These are phyloP conservation scores for Orthosia gracilis DNA, from an alignment of 2,888 invertebrate genomes.

Conservation along the genomic window DNA sequence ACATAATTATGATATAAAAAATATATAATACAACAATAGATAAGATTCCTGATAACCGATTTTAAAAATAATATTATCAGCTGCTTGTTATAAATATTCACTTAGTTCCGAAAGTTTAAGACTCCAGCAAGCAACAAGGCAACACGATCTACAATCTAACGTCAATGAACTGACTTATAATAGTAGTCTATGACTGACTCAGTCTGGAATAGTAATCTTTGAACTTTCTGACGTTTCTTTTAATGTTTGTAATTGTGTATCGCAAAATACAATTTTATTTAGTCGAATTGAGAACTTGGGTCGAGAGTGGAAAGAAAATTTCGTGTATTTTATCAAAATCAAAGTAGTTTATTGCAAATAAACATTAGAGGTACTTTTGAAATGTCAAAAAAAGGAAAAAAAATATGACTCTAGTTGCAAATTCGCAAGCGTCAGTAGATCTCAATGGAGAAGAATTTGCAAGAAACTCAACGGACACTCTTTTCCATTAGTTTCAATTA, in stretches of 20 bases:
- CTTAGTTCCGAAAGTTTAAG: not conserved
- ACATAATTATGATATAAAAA: not conserved
- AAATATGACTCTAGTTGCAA: no score
- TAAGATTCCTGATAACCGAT: conserved; percentile 13
- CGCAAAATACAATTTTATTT: not conserved
- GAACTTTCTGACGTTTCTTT: no score
- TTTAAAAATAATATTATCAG: conserved; percentile 25
- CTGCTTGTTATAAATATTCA: conserved; percentile 16
- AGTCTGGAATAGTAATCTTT: not conserved
- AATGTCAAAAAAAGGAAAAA: no score
- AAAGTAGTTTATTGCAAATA: no score
- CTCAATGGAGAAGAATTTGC: no score
- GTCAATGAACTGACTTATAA: conserved; percentile 16
- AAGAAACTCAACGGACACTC: no score
- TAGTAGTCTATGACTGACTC: no score
- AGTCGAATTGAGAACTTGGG: not conserved
- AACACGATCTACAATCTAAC: not conserved
- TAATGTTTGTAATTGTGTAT: no score
- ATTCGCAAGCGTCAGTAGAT: no score
- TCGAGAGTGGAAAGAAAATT: not conserved
- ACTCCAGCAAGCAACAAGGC: conserved; percentile 2
- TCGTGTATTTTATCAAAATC: no score
- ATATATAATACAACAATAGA: not conserved
- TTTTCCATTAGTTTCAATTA: no score
- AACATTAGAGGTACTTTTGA: no score